Conservation (phyloP, 2,888 invertebrate species). For the Sphaerophoria taeniata region DNA sequence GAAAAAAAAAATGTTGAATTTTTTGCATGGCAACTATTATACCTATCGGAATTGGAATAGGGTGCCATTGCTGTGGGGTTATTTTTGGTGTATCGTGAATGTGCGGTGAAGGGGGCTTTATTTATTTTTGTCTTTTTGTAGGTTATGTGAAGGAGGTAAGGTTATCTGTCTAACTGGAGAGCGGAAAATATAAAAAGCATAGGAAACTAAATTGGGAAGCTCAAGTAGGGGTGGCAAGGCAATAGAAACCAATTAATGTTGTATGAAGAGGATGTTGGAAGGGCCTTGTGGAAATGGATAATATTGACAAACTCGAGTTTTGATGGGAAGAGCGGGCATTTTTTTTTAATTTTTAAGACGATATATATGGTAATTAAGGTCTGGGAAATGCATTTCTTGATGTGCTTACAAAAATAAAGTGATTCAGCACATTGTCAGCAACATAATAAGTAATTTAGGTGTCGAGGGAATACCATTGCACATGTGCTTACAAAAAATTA, state of each 20-base stretch:
- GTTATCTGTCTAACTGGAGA: conserved; percentile 14
- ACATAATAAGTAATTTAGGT: no score
- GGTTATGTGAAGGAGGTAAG: background rate
- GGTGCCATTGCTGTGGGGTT: conserved; percentile 18
- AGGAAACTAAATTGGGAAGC: conserved; percentile 10
- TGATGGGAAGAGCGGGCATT: no score
- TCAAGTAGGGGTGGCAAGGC: background rate
- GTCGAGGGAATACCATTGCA: background rate
- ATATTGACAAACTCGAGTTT: background rate
- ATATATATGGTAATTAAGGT: background rate
- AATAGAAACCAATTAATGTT: conserved; percentile 14
- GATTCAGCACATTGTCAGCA: background rate
- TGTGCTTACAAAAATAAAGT: background rate
- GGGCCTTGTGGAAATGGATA: background rate
- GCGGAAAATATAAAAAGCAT: background rate
- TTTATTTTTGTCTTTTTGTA: conserved; percentile 22
- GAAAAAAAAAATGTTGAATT: conserved; percentile 29
- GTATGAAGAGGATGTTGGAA: background rate
- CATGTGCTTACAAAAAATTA: background rate
- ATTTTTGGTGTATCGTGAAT: conserved; percentile 25
- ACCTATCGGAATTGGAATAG: conserved; percentile 32
- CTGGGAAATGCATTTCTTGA: background rate
- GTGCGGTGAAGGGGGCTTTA: conserved; percentile 32
- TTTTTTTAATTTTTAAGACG: no score
- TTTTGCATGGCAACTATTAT: conserved; percentile 61